Evolutionary conservation across 2,888 invertebrate species (phyloP).

Genomic region (Acleris cristana): DNA sequence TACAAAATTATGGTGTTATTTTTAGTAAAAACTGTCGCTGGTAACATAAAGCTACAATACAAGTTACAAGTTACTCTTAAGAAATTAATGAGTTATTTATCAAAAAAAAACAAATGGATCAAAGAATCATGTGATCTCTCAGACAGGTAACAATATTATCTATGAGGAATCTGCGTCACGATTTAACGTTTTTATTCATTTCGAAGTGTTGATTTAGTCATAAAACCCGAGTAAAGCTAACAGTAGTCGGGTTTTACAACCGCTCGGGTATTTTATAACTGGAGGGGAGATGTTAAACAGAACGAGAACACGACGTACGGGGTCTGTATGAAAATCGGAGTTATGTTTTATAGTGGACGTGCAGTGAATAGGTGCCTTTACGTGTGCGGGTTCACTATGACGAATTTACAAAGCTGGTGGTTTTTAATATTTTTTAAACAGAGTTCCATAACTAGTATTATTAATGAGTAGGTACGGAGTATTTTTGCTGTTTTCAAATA

Average conservation of each 20-base stretch:
- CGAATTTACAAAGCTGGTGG: slow-evolving; percentile 44
- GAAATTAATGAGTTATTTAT: too few species aligned
- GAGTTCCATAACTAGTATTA: too few species aligned
- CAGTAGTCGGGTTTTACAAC: slow-evolving; percentile 58
- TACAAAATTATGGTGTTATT: too few species aligned
- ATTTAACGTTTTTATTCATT: slow-evolving; percentile 34
- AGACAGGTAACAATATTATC: neutral
- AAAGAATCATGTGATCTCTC: too few species aligned
- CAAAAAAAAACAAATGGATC: too few species aligned
- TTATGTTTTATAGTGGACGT: slow-evolving; percentile 82
- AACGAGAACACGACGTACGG: slow-evolving; percentile 64
- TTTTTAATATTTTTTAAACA: neutral
- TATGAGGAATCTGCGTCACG: slow-evolving; percentile 26
- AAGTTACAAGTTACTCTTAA: too few species aligned
- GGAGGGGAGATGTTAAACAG: slow-evolving; percentile 64
- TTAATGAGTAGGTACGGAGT: too few species aligned
- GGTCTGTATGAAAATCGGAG: slow-evolving; percentile 77
- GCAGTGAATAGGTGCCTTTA: slow-evolving; percentile 68
- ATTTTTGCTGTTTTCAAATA: too few species aligned
- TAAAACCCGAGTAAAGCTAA: slow-evolving; percentile 47
- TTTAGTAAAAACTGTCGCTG: too few species aligned
- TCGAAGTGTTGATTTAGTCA: slow-evolving; percentile 39
- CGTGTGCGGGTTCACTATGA: slow-evolving; percentile 49
- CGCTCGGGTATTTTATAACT: slow-evolving; percentile 66
- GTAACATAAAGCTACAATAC: too few species aligned